These are phyloP conservation scores for Syngnathus floridae DNA, from an alignment of 2,113 vertebrate species.

Conservation along the genomic window DNA sequence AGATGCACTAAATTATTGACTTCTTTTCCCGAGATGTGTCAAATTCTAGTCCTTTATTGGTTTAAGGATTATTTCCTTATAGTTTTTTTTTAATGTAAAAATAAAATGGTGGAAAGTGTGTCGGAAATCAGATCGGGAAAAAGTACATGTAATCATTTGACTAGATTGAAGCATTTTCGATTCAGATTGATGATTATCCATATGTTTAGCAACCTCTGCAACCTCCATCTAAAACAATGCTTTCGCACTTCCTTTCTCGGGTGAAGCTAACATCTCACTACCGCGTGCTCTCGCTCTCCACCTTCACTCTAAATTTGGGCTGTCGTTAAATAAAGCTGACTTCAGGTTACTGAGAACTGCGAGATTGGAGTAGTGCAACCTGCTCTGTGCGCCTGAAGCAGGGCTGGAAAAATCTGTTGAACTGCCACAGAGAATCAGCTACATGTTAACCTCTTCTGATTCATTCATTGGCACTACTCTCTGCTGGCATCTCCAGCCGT, in stretches of 20 bases:
- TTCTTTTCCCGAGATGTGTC: background rate
- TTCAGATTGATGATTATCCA: too few relatives aligned
- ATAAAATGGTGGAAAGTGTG: too few relatives aligned
- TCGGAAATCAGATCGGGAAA: too few relatives aligned
- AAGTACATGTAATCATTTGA: too few relatives aligned
- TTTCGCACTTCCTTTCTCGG: conserved; percentile 23
- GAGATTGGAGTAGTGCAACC: conserved; percentile 43
- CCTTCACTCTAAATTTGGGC: conserved; percentile 26
- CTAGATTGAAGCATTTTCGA: too few relatives aligned
- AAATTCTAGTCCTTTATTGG: background rate
- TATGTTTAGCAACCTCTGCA: background rate
- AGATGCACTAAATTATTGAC: background rate
- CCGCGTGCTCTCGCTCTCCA: conserved; percentile 1
- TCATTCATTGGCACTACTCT: conserved; percentile 56
- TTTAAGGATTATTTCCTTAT: background rate
- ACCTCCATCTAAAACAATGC: background rate
- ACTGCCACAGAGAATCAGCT: conserved; percentile 69
- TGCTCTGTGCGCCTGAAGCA: conserved; percentile 51
- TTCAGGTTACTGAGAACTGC: conserved; percentile 39
- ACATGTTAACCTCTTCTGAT: conserved; percentile 64
- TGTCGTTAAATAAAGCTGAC: conserved; percentile 38
- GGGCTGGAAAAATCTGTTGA: conserved; percentile 58
- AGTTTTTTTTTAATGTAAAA: too few relatives aligned
- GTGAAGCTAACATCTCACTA: conserved; percentile 12
- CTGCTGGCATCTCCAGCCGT: conserved; percentile 51